These are phyloP conservation scores for Sander vitreus DNA, from an alignment of 2,113 vertebrate species.

Conservation along the genomic window DNA sequence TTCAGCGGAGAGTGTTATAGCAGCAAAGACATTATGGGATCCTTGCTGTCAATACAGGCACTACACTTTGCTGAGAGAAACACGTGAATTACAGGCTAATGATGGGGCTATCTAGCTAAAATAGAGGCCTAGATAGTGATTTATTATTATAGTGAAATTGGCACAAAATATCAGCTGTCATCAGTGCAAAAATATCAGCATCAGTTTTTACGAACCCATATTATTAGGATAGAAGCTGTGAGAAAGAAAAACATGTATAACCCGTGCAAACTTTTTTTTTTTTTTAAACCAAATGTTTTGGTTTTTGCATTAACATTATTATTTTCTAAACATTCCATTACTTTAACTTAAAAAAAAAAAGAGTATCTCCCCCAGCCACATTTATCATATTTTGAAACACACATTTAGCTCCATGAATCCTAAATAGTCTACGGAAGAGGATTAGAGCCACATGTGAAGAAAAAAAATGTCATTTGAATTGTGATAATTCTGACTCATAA, in stretches of 20 bases:
- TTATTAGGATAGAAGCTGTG: neutral
- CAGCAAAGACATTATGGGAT: constrained; percentile 2
- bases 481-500: too few relatives aligned
- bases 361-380: neutral
- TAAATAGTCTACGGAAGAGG: neutral
- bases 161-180: neutral
- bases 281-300: too few relatives aligned
- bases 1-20: constrained; percentile 16
- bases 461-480: too few relatives aligned
- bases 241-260: neutral
- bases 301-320: too few relatives aligned
- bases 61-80: neutral
- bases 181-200: neutral
- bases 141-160: neutral
- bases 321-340: too few relatives aligned
- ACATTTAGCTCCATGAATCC: neutral
- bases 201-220: neutral
- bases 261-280: neutral
- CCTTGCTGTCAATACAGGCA: neutral
- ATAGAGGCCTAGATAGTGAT: neutral
- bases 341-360: neutral
- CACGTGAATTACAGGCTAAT: neutral
- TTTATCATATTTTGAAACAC: neutral
- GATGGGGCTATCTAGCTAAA: neutral
- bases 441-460: too few relatives aligned